phyloP scores from a whole-genome alignment of 1,140 invertebrate species.

The Condylostylus longicornis region DNA sequence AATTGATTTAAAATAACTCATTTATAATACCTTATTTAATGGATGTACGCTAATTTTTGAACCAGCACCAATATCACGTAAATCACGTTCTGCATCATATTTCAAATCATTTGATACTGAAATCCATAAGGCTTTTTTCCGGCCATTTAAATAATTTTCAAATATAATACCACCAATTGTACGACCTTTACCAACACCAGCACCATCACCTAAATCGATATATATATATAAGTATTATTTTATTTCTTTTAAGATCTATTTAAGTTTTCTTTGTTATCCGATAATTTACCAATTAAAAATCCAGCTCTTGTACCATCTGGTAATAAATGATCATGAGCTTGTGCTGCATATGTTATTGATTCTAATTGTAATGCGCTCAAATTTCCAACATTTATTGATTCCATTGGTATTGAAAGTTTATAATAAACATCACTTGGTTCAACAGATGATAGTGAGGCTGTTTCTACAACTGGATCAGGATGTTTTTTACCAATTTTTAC shows the following conservation, averaged over 20 bases:
- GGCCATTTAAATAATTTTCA: constrained; percentile 89
- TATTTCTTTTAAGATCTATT: too few species aligned
- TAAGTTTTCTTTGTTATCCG: background rate
- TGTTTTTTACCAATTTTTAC: constrained; percentile 90
- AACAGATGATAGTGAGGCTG: constrained; percentile 90
- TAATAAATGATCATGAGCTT: constrained; percentile 86
- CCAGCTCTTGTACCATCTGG: constrained; percentile 84
- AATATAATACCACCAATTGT: constrained; percentile 97
- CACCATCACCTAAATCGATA: constrained; percentile 69
- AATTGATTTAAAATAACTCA: too few species aligned
- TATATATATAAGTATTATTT: background rate
- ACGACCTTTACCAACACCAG: constrained; percentile 97
- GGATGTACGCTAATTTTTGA: constrained; percentile 82
- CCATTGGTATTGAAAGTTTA: constrained; percentile 68
- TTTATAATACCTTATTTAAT: constrained; percentile 71
- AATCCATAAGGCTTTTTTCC: constrained; percentile 92
- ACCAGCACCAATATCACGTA: constrained; percentile 84
- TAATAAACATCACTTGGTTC: constrained; percentile 92
- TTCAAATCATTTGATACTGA: constrained; percentile 98
- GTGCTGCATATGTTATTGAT: constrained; percentile 89
- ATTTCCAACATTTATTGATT: constrained; percentile 66
- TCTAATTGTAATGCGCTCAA: constrained; percentile 94
- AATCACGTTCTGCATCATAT: constrained; percentile 93
- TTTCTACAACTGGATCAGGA: constrained; percentile 99
- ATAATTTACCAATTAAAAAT: constrained; percentile 69